These are phyloP conservation scores for Sinosuthora webbiana DNA, from an alignment of 2,113 vertebrate species.

Conservation along the genomic window DNA sequence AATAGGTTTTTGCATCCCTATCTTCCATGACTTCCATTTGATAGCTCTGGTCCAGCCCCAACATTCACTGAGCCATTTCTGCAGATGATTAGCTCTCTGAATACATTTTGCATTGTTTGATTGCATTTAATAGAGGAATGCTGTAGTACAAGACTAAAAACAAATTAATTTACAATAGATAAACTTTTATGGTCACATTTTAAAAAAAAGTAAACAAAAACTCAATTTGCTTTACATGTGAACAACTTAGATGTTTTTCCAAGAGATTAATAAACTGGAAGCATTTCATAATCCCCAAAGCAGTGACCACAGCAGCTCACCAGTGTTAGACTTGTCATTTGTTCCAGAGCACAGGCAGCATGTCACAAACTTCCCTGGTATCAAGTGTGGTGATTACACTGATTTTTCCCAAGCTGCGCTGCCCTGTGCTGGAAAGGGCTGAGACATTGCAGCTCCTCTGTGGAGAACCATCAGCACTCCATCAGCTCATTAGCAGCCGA, in stretches of 20 bases:
- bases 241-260: background rate
- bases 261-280: background rate
- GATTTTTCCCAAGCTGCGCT: background rate
- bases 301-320: background rate
- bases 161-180: background rate
- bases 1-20: background rate
- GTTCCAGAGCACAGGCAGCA: background rate
- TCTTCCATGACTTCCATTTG: background rate
- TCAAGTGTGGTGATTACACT: background rate
- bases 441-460: background rate
- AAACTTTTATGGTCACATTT: background rate
- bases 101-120: background rate
- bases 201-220: background rate
- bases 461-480: background rate
- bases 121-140: background rate
- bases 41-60: background rate
- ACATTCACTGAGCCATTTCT: background rate
- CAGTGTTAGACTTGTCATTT: background rate
- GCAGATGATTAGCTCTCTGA: background rate
- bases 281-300: background rate
- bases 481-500: background rate
- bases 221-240: background rate
- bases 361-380: background rate
- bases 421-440: background rate
- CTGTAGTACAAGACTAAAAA: background rate